Evolutionary conservation across 2,888 invertebrate genomes (phyloP).

Genomic region (Pseudococcus jackbeardsleyi): DNA sequence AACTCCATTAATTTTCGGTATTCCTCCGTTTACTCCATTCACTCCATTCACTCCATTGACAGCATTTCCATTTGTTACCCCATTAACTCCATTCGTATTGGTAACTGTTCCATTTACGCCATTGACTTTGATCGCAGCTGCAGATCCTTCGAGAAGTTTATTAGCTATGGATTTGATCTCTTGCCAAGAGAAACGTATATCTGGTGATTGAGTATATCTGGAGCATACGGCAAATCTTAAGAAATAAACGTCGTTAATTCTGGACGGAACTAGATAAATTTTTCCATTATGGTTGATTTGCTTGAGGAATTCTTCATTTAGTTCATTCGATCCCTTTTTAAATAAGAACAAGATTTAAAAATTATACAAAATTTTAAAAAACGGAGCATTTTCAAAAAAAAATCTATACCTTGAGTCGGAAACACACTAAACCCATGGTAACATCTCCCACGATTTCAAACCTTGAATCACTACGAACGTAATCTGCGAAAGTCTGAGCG

Average conservation of each 20-base stretch:
- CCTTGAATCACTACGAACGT: slow-evolving; percentile 81
- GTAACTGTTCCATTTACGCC: background rate
- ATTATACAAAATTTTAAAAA: background rate
- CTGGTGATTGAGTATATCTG: slow-evolving; percentile 82
- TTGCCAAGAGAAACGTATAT: slow-evolving; percentile 88
- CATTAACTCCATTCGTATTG: background rate
- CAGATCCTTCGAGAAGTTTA: slow-evolving; percentile 62
- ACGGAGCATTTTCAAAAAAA: too few species aligned
- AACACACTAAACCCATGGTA: slow-evolving; percentile 96
- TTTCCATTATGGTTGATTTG: slow-evolving; percentile 89
- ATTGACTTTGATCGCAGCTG: background rate
- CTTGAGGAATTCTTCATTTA: slow-evolving; percentile 85
- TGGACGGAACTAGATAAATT: slow-evolving; percentile 93
- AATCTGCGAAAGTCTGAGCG: slow-evolving; percentile 88
- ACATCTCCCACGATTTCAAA: slow-evolving; percentile 93
- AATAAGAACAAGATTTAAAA: background rate
- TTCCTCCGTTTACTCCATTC: background rate
- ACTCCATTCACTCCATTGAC: slow-evolving; percentile 1
- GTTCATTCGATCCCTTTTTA: slow-evolving; percentile 79
- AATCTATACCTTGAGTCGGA: slow-evolving; percentile 81
- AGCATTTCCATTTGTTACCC: background rate
- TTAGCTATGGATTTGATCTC: slow-evolving; percentile 80
- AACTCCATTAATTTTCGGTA: background rate
- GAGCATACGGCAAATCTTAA: slow-evolving; percentile 92
- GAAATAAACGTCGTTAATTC: slow-evolving; percentile 86